phyloP scores from a whole-genome alignment of 2,888 invertebrate species.

The Troilus luridus region DNA sequence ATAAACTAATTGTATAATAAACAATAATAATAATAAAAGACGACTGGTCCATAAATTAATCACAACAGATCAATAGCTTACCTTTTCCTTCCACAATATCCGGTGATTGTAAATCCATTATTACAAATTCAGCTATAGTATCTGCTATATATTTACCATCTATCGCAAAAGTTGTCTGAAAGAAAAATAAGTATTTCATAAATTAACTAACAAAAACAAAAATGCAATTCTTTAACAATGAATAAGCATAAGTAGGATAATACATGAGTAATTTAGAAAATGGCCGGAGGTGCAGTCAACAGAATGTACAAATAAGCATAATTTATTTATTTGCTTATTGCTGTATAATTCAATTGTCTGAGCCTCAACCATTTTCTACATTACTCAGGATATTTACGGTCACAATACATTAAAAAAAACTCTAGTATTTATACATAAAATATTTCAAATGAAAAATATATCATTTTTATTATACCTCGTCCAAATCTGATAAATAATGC shows the following conservation, averaged over 20 bases:
- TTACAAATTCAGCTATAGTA: constrained; percentile 70
- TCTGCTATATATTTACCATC: constrained; percentile 70
- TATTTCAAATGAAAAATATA: not conserved
- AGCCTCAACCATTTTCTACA: too few species aligned
- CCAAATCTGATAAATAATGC: constrained; percentile 56
- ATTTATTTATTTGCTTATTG: too few species aligned
- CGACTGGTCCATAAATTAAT: not conserved
- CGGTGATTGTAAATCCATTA: constrained; percentile 70
- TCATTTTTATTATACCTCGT: constrained; percentile 36
- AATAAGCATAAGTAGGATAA: not conserved
- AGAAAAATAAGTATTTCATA: not conserved
- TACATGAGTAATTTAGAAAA: too few species aligned
- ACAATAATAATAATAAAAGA: not conserved
- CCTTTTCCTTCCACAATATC: constrained; percentile 70
- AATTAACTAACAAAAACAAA: not conserved
- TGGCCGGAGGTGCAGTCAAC: too few species aligned
- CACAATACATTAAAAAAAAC: not conserved
- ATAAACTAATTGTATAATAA: not conserved
- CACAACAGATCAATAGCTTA: constrained; percentile 2
- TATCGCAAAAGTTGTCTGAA: not conserved
- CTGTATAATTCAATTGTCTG: too few species aligned
- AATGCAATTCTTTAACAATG: not conserved
- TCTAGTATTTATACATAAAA: not conserved
- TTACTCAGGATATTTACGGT: not conserved
- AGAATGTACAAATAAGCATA: too few species aligned